Base-by-base conservation (phyloP, 2,888 invertebrate genomes). In the Anagyrus pseudococci region DNA sequence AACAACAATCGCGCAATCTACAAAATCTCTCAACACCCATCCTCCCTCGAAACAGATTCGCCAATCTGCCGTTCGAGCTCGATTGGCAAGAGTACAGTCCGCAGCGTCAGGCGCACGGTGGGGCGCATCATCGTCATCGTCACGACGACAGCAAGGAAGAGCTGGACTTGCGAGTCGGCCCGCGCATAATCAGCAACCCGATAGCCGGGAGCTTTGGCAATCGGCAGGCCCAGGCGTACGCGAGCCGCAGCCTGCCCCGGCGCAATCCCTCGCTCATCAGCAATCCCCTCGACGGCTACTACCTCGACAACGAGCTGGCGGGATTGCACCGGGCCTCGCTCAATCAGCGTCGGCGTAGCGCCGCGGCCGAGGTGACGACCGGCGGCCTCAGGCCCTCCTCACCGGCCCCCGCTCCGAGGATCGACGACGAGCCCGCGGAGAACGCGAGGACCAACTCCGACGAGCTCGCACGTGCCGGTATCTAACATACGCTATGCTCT, bases 31-130 rank as follows among this genome's bases (percentile, higher is more conserved):
- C n/a, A 7, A 25, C 25, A 26, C 48, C 15, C 48, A 22, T 48
- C 17, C 15, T 26, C 20, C 6, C 26, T 17, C 13, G n/a, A 8
- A n/a, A 0, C 65, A 78, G 78, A 69, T 77, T 78, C 50, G 77
- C 76, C 4, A 77, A 78, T 67, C 68, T 78, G 20, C 78, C 78
- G 4, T 78, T 73, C 56, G 78, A 78, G 44, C 71, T 78, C 46
- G 77, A 77, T 44, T 67, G 77, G 64, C 77, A 72, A 40, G 72
- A 72, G 43, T 72, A n/a, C n/a, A n/a, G n/a, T n/a, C n/a, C n/a
- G n/a, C n/a, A n/a, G n/a, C n/a, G n/a, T n/a, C n/a, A n/a, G n/a
- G n/a, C n/a, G n/a, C n/a, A n/a, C n/a, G n/a, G n/a, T n/a, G n/a
- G n/a, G n/a, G n/a, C n/a, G n/a, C 8, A 19, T 1, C 44, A 19